These are phyloP conservation scores for Sebastes umbrosus DNA, from an alignment of 2,797 vertebrate species.

Conservation along the genomic window DNA sequence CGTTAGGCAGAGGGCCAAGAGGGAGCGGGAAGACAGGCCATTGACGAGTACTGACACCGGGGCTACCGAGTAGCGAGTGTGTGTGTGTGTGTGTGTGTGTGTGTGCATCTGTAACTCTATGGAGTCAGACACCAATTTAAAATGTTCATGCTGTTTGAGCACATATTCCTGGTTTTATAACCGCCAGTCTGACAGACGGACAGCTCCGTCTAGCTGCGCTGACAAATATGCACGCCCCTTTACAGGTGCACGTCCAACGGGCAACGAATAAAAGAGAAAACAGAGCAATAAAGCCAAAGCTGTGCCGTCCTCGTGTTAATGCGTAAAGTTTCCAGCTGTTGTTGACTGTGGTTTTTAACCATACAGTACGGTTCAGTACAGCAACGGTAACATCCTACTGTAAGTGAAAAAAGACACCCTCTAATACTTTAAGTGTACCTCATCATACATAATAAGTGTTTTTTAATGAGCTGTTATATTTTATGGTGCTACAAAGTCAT, in stretches of 20 bases:
- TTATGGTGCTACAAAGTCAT: slow-evolving; percentile 15
- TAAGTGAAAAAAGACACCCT: neutral
- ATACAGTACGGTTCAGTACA: neutral
- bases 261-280: neutral
- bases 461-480: slow-evolving; percentile 32
- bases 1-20: slow-evolving; percentile 21
- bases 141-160: slow-evolving; percentile 71
- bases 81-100: neutral
- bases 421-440: neutral
- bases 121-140: slow-evolving; percentile 70
- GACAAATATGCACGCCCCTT: neutral
- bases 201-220: slow-evolving; percentile 3
- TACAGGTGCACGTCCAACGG: neutral
- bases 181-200: slow-evolving; percentile 45
- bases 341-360: neutral
- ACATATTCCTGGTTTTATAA: slow-evolving; percentile 59
- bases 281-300: neutral
- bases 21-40: slow-evolving; percentile 29
- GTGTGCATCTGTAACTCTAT: neutral
- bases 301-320: neutral
- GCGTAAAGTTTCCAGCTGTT: neutral
- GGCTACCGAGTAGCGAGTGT: slow-evolving; percentile 5
- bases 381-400: neutral
- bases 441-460: slow-evolving; percentile 15
- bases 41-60: slow-evolving; percentile 38